A percentile compares a stretch with the other conserved stretches of the same genome.
phyloP scores from a whole-genome alignment of 2,113 vertebrate genomes.

The Ploceus nigricollis region DNA sequence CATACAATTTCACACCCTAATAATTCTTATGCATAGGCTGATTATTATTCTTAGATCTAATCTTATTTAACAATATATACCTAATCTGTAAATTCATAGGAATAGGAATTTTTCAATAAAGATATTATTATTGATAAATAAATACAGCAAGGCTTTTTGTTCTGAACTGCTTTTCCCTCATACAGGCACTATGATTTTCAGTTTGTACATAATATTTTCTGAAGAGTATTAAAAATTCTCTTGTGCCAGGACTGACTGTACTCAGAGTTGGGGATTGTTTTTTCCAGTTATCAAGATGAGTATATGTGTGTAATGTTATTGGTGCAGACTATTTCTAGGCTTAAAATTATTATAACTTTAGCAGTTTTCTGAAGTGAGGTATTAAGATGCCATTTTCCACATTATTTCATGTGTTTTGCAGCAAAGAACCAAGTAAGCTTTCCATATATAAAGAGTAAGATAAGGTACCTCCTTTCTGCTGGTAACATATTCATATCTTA shows the following conservation, averaged over 20 bases:
- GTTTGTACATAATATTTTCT: background rate
- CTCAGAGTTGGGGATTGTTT: background rate
- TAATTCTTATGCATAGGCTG: background rate
- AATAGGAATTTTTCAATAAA: background rate
- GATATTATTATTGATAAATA: background rate
- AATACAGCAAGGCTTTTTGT: background rate
- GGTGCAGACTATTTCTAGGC: background rate
- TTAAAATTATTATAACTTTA: background rate
- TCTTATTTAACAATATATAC: background rate
- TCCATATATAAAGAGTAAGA: background rate
- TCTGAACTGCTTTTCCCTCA: background rate
- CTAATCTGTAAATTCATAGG: background rate
- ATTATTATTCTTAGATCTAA: slow-evolving; percentile 1
- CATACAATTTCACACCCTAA: background rate
- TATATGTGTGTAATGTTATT: background rate
- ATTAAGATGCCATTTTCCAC: background rate
- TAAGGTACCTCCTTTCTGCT: background rate
- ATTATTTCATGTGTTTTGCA: background rate
- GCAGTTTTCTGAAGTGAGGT: background rate
- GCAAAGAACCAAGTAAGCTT: background rate
- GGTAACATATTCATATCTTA: background rate
- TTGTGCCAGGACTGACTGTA: background rate
- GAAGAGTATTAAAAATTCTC: background rate
- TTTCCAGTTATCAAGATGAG: background rate
- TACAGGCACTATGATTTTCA: background rate